Evolutionary conservation across 1,140 invertebrate species (phyloP), one percentile per base, ranked within the genome.

Genomic region (Drosophila novamexicana): DNA sequence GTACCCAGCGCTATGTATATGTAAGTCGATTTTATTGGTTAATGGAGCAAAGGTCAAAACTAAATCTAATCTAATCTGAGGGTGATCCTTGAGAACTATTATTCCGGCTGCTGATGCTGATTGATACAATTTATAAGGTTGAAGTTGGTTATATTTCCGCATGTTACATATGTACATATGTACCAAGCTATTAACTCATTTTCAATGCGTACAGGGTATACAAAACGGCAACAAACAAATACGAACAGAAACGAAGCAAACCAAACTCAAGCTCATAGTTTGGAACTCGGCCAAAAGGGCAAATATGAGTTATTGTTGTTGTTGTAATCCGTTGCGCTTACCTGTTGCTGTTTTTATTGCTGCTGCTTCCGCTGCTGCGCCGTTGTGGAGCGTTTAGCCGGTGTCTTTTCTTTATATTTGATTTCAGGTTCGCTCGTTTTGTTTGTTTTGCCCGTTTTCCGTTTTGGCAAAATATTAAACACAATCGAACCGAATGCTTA

Each of bases 271-370:
- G 47, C 47, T 57, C 29, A 44, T 34, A 56, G 42, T 36, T 74
- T 29, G 34, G 12, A 61, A 61, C 57, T 37, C 49, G 32, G 36
- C 50, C 14, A 14, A 58, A 54, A 40, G 53, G 58, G 18, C 53
- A 63, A 67, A 54, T 49, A 39, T 22, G 39, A 42, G n/a, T 47
- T 58, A 12, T 57, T 37, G n/a, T 45, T 47, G 36, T 56, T 54
- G 32, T 10, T 54, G 34, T 36, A 59, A 45, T 47, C 29, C 57
- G 34, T 40, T 67, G 53, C 50, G 76, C 83, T 86, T 77, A 86
- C 84, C 67, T 77, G 52, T 76, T 53, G 70, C 69, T 65, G 57
- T 40, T 59, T 22, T 36, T 36, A 10, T 49, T 57, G 39, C 39
- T 57, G 39, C 39, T 70, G 54, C 49, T 37, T 58, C 42, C 62